These are phyloP conservation scores for Microchrysa polita DNA, from an alignment of 2,888 invertebrate species.

Conservation along the genomic window DNA sequence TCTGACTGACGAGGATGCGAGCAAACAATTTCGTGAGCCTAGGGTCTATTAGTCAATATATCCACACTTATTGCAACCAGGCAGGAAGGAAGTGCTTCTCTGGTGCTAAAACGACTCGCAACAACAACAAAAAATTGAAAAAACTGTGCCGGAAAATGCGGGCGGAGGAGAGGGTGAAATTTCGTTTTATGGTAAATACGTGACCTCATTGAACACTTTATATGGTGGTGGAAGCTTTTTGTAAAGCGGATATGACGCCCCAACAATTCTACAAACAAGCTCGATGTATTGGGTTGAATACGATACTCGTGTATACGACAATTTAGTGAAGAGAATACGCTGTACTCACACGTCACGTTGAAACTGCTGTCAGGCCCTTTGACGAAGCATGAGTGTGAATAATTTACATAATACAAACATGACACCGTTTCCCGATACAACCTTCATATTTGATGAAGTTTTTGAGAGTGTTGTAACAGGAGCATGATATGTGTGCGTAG, in stretches of 20 bases:
- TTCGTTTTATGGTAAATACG: conserved; percentile 8
- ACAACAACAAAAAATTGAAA: too few relatives aligned
- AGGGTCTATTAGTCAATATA: conserved; percentile 11
- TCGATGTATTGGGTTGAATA: not conserved
- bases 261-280: conserved; percentile 8
- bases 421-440: not conserved
- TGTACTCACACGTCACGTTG: too few relatives aligned
- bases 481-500: too few relatives aligned
- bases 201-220: conserved; percentile 10
- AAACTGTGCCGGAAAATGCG: too few relatives aligned
- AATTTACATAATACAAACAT: conserved; percentile 11
- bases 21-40: not conserved
- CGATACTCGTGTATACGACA: too few relatives aligned
- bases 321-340: too few relatives aligned
- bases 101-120: not conserved
- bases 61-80: not conserved
- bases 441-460: not conserved
- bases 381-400: conserved; percentile 1
- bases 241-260: not conserved
- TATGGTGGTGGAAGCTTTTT: not conserved
- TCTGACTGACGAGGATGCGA: too few relatives aligned
- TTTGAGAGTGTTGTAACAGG: too few relatives aligned
- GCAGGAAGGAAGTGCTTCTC: not conserved
- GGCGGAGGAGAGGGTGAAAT: too few relatives aligned
- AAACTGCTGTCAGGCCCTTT: too few relatives aligned